These are phyloP conservation scores for Thunnus albacares DNA, from an alignment of 2,797 vertebrate species.

Conservation along the genomic window DNA sequence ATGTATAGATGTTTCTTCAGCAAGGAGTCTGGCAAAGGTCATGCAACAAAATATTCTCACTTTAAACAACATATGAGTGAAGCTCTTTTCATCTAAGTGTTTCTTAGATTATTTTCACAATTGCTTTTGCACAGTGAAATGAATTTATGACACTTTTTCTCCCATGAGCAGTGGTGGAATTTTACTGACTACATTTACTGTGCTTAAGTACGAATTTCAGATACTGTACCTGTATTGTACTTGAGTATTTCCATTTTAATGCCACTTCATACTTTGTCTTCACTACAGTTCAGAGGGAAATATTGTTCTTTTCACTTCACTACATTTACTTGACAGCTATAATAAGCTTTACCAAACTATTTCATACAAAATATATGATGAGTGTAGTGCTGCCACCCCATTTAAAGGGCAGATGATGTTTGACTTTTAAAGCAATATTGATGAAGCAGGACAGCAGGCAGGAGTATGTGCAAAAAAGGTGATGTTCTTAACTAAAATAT, in stretches of 20 bases:
- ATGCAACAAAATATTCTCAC: background rate
- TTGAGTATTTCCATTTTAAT: too few relatives aligned
- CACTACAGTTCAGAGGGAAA: background rate
- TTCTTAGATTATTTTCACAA: background rate
- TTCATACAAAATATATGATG: too few relatives aligned
- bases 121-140: background rate
- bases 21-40: background rate
- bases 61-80: background rate
- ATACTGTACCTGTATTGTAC: too few relatives aligned
- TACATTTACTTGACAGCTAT: background rate
- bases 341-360: too few relatives aligned
- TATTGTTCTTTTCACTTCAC: background rate
- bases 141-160: background rate
- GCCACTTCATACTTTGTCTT: background rate
- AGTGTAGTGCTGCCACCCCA: too few relatives aligned
- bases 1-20: conserved; percentile 12
- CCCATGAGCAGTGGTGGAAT: too few relatives aligned
- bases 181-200: too few relatives aligned
- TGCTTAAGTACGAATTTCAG: too few relatives aligned
- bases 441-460: too few relatives aligned
- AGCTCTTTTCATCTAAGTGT: background rate
- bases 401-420: background rate
- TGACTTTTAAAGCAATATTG: background rate
- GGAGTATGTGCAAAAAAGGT: too few relatives aligned
- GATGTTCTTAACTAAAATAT: too few relatives aligned